Conservation (phyloP, 2,797 vertebrate species). For the Microctenopoma steveboyesi region DNA sequence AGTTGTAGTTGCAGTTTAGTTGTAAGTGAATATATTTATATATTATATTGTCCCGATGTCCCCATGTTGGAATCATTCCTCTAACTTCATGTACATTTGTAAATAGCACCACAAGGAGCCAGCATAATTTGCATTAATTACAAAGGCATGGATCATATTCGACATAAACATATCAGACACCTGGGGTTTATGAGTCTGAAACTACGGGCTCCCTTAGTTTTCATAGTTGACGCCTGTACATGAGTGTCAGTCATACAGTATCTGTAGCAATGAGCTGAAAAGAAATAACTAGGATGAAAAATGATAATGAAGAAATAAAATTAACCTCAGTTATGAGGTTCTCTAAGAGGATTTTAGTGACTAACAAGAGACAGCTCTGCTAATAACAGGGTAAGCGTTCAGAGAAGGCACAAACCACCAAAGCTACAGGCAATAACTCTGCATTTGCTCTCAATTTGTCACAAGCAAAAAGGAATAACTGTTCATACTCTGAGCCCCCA, state of each 20-base stretch:
- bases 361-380: slow-evolving; percentile 44
- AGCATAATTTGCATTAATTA: background rate
- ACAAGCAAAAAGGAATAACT: slow-evolving; percentile 50
- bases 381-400: slow-evolving; percentile 43
- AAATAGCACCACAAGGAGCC: background rate
- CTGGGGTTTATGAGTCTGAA: background rate
- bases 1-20: too few relatives aligned
- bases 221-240: background rate
- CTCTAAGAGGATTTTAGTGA: slow-evolving; percentile 23
- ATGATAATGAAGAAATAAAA: slow-evolving; percentile 15
- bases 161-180: background rate
- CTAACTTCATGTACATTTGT: background rate
- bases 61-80: background rate
- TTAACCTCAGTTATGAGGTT: slow-evolving; percentile 31
- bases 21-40: too few relatives aligned
- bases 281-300: slow-evolving; percentile 36
- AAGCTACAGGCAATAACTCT: slow-evolving; percentile 36
- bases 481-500: slow-evolving; percentile 6
- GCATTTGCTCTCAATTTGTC: slow-evolving; percentile 59
- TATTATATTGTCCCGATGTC: background rate
- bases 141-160: background rate
- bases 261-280: slow-evolving; percentile 11
- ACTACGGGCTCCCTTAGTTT: background rate
- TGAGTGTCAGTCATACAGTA: background rate
- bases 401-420: slow-evolving; percentile 27